A percentile compares a stretch with the other conserved stretches of the same genome.
Evolutionary conservation across 2,888 invertebrate species (phyloP).

Genomic region (Drosophila mulleri): DNA sequence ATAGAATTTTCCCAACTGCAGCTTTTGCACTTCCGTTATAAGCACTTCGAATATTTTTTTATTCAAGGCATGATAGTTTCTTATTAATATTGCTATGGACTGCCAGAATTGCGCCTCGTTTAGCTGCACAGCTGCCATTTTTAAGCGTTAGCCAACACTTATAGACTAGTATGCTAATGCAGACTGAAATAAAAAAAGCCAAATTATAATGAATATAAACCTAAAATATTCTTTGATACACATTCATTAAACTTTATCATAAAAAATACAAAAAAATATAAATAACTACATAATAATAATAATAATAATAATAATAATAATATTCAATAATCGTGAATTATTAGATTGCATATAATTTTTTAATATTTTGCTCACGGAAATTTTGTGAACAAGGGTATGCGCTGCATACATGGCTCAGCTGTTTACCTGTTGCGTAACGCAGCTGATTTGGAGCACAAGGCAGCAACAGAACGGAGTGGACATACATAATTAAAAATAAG

Average conservation of each 20-base stretch:
- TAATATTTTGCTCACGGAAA: not conserved
- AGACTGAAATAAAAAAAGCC: not conserved
- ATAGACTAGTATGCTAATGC: constrained; percentile 19
- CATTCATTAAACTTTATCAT: too few species aligned
- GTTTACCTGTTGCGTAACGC: constrained; percentile 56
- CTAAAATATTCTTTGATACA: too few species aligned
- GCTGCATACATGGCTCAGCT: constrained; percentile 33
- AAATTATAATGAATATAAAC: not conserved
- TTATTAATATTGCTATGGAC: constrained; percentile 87
- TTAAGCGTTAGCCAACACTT: not conserved
- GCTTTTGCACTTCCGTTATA: constrained; percentile 54
- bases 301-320: too few species aligned
- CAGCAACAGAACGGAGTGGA: constrained; percentile 26
- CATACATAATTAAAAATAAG: constrained; percentile 8
- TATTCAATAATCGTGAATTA: too few species aligned
- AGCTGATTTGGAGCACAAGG: constrained; percentile 44
- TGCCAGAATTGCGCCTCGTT: constrained; percentile 87
- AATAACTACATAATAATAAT: too few species aligned
- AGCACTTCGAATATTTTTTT: constrained; percentile 88
- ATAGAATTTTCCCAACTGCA: constrained; percentile 53
- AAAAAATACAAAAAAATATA: too few species aligned
- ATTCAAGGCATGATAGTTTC: constrained; percentile 90
- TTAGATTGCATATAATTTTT: not conserved
- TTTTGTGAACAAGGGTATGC: not conserved
- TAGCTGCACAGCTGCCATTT: constrained; percentile 38